phyloP scores from a whole-genome alignment of 2,888 invertebrate species.

The Taenaris catops region DNA sequence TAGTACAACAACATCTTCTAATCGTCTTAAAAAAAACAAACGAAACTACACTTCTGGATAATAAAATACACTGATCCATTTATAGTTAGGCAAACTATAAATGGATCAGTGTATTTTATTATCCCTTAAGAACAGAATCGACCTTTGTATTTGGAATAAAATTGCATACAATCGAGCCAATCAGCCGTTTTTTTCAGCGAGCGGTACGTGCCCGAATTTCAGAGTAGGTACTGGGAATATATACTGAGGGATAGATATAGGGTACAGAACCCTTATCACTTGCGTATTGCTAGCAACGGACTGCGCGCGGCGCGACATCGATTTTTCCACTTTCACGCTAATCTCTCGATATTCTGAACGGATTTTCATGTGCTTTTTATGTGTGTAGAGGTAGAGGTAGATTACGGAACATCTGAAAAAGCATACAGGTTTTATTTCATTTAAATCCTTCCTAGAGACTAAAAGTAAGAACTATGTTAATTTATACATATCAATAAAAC shows the following conservation, averaged over 20 bases:
- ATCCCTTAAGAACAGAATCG: slow-evolving; percentile 3
- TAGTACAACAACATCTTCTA: too few relatives aligned
- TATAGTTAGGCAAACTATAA: too few relatives aligned
- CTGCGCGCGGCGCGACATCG: slow-evolving; percentile 71
- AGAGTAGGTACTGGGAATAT: slow-evolving; percentile 30
- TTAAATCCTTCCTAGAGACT: too few relatives aligned
- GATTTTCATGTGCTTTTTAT: too few relatives aligned
- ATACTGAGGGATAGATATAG: slow-evolving; percentile 30
- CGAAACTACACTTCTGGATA: too few relatives aligned
- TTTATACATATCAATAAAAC: too few relatives aligned
- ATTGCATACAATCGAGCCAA: slow-evolving; percentile 25
- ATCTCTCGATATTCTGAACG: too few relatives aligned
- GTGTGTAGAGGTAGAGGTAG: too few relatives aligned
- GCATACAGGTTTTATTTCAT: too few relatives aligned
- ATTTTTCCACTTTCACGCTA: slow-evolving; percentile 74
- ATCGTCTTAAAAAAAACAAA: too few relatives aligned
- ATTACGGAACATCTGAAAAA: too few relatives aligned
- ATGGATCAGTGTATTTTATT: slow-evolving; percentile 6
- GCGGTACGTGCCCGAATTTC: slow-evolving; percentile 32
- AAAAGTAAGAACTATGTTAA: too few relatives aligned
- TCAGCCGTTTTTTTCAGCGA: slow-evolving; percentile 28
- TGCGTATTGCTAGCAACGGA: slow-evolving; percentile 39
- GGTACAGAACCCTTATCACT: slow-evolving; percentile 47
- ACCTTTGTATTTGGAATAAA: slow-evolving; percentile 22
- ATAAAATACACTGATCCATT: slow-evolving; percentile 5